Base-by-base conservation (phyloP, 2,113 vertebrate genomes). In the Hippocampus comes region DNA sequence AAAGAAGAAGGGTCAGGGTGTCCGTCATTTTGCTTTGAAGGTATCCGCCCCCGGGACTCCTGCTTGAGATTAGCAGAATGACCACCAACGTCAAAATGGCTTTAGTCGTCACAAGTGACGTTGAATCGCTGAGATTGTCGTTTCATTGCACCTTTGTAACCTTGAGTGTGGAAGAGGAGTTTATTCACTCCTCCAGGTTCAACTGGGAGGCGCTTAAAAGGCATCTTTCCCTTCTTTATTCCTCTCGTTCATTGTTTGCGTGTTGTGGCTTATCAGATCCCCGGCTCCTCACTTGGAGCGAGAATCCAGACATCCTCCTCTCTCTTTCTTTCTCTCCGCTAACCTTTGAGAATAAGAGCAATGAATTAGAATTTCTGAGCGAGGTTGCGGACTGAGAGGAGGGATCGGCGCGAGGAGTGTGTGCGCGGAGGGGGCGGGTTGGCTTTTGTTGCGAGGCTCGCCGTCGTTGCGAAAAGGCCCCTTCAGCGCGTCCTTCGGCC, bases 291-390 rank as follows among this genome's bases (percentile, higher is more conserved):
- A 74, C 77, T 84, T 78, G 82, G 78, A 79, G 79, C 84, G 85
- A 85, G 84, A 83, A 87, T 81, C 78, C 82, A 82, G 80, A 81
- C 72, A 75, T 34, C 59, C 87, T 83, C 81, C 84, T 84, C 78
- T 72, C 75, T 82, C 84, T 82, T 84, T 77, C 75, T 67, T 73
- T 72, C 75, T 80, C 72, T 79, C 82, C 89, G 65, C 80, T 91
- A 89, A 91, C 89, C 89, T 92, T 90, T 90, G 86, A 89, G 89
- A 90, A 88, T 85, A 88, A 87, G 88, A 90, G 86, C 82, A 86
- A 89, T 89, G 85, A 91, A 93, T 92, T 91, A 86, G 88, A 91
- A 92, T 91, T 93, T 92, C 89, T 90, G 88, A 90, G 88, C 76
- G 75, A 88, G 86, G 81, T 34, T 48, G 82, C 56, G 3, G 21